Evolutionary conservation across 2,888 invertebrate genomes (phyloP), one percentile per base, ranked within the genome.

Genomic region (Scaptomyza flava): DNA sequence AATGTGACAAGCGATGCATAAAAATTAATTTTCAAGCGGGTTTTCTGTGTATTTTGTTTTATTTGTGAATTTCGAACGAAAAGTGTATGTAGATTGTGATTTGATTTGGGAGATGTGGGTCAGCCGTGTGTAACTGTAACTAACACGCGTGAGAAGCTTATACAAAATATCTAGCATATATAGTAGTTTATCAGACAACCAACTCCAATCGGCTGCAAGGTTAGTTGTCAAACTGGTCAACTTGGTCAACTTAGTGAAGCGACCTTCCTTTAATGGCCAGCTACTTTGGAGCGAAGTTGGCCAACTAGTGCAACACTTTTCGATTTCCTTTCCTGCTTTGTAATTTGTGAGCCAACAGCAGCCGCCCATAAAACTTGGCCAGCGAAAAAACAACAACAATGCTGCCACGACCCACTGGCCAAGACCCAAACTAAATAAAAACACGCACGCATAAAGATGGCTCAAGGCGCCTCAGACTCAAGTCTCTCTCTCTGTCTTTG

Each of bases 1-100:
- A 85, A 84, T 85, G 86, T 84, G 84, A 83, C 86, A 85, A 78
- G 80, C 79, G 72, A 64, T 68, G 86, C 81, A 86, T 86, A 66
- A 63, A 84, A 86, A 79, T 86, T 77, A 65, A 83, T 85, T 83
- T 79, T 65, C 75, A 79, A 77, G 79, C 79, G 66, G 77, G 79
- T 79, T 75, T 8, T 33, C 11, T 23, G 8, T n/a, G 3, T 69
- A 51, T 51, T 23, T 23, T 17, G 1, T 17, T 17, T 17, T 17
- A 17, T 23, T 23, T 23, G 23, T 23, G 23, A 23, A 23, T 23
- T 23, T 4, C 66, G 45, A 66, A 60, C 43, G 14, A 41, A 50
- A 34, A 42, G 59, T 36, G 20, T 14, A 14, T 27, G 27, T 27
- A 41, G 51, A 56, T 70, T 59, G 48, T 68, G 64, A 72, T 69